Base-by-base conservation (phyloP, 2,113 vertebrate genomes). In the Elaphurus davidianus region DNA sequence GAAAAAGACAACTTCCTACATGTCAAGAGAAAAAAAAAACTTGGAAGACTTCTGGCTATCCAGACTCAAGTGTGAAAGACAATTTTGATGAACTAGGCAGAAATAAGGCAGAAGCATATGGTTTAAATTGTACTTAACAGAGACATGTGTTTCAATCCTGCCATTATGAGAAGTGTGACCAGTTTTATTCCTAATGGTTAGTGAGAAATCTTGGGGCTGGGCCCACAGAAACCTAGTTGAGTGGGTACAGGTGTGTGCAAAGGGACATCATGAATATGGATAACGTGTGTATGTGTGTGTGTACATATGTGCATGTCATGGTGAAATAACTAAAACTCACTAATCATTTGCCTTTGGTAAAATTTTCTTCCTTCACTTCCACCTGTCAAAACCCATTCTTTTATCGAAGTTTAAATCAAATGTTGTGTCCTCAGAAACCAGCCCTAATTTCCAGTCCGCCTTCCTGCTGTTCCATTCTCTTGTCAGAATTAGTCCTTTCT, bases 41-140 rank as follows among this genome's bases (percentile, higher is more conserved):
- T 94, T 81, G 94, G 59, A 92, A 98, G 64, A 4, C 79, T 98
- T 89, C 85, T 87, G 52, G 16, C 12, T 94, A 47, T 93, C 62
- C 21, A n/a, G 45, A 71, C 52, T 96, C 55, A 93, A 87, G 87
- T 45, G 54, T 88, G 36, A 96, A 90, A 97, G 94, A 95, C 40
- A 74, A 50, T 89, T 98, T 95, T 89, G 96, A 97, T 91, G 82
- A 94, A 92, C 50, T 23, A 89, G 92, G 89, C 89, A 96, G 87
- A 95, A 97, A 91, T 45, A 52, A 93, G 30, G 40, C 50, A 88
- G 81, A 92, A 33, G 16, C 91, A 95, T 94, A 50, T 97, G 95
- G 87, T 78, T 96, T 90, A 94, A 93, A 96, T 85, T 78, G 76
- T 91, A 30, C n/a, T 92, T 71, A 95, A 88, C 52, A 86, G 74